Percentiles rank a stretch among this genome's conserved stretches.
These are phyloP conservation scores for Lateolabrax maculatus DNA, from an alignment of 2,797 vertebrate genomes.

Conservation along the genomic window DNA sequence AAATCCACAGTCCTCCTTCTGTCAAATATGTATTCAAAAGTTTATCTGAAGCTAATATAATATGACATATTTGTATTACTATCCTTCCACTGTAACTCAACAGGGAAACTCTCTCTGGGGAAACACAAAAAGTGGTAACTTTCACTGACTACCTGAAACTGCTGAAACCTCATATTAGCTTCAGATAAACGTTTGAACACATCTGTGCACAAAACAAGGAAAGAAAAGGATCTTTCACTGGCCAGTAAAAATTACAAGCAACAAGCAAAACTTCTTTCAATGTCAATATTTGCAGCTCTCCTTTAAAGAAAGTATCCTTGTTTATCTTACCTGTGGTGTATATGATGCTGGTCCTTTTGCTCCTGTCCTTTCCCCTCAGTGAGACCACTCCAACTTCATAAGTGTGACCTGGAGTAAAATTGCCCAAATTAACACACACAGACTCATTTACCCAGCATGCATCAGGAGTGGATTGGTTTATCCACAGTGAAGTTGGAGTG, in stretches of 20 bases:
- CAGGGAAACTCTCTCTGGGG: neutral
- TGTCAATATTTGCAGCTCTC: neutral
- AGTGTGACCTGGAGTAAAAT: conserved; percentile 85
- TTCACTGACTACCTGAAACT: neutral
- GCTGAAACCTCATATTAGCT: neutral
- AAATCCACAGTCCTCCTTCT: neutral
- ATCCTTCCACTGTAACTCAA: neutral
- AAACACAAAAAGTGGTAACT: neutral
- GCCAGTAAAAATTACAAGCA: neutral
- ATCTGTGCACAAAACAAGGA: neutral
- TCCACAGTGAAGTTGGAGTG: conserved; percentile 64
- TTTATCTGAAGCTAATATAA: neutral
- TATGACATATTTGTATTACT: neutral
- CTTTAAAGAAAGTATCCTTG: neutral
- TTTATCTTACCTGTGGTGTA: conserved; percentile 88
- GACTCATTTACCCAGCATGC: conserved; percentile 77
- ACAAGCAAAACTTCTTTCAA: neutral
- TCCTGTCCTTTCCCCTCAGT: conserved; percentile 84
- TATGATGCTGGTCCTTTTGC: conserved; percentile 78
- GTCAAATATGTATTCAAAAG: neutral
- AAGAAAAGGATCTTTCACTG: neutral
- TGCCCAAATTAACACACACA: conserved; percentile 80
- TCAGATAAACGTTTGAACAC: neutral
- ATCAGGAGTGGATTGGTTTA: conserved; percentile 62
- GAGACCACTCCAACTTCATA: conserved; percentile 87